These are phyloP conservation scores for Diarsia brunnea DNA, from an alignment of 2,888 invertebrate species.

Conservation along the genomic window DNA sequence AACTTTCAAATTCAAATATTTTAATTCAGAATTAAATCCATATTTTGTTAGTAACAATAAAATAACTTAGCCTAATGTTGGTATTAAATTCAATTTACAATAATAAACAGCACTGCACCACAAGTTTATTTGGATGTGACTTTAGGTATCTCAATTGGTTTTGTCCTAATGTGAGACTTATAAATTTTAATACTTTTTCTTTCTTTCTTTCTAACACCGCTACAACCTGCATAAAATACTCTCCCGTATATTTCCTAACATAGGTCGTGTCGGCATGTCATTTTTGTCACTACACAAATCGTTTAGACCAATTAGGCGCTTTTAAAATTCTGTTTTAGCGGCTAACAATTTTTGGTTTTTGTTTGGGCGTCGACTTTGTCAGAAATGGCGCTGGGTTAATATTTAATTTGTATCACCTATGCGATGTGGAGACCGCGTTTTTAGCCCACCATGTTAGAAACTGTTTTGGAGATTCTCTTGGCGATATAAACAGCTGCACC, in stretches of 20 bases:
- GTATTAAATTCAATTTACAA: too few relatives aligned
- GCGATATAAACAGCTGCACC: background rate
- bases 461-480: background rate
- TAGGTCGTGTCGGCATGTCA: slow-evolving; percentile 67
- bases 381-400: slow-evolving; percentile 48
- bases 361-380: slow-evolving; percentile 44
- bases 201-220: too few relatives aligned
- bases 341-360: slow-evolving; percentile 65
- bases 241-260: slow-evolving; percentile 67
- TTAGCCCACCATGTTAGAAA: slow-evolving; percentile 36
- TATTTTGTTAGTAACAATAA: too few relatives aligned
- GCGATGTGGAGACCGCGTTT: slow-evolving; percentile 9
- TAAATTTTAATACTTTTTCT: too few relatives aligned
- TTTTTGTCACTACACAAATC: slow-evolving; percentile 75
- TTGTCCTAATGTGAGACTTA: too few relatives aligned
- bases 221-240: slow-evolving; percentile 35
- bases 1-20: too few relatives aligned
- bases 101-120: too few relatives aligned
- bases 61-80: too few relatives aligned
- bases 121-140: too few relatives aligned
- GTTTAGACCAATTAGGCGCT: slow-evolving; percentile 73
- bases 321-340: slow-evolving; percentile 71
- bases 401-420: slow-evolving; percentile 55
- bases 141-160: too few relatives aligned
- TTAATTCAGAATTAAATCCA: too few relatives aligned